Base-by-base conservation (phyloP, 2,113 vertebrate species). In the Tor tambroides region DNA sequence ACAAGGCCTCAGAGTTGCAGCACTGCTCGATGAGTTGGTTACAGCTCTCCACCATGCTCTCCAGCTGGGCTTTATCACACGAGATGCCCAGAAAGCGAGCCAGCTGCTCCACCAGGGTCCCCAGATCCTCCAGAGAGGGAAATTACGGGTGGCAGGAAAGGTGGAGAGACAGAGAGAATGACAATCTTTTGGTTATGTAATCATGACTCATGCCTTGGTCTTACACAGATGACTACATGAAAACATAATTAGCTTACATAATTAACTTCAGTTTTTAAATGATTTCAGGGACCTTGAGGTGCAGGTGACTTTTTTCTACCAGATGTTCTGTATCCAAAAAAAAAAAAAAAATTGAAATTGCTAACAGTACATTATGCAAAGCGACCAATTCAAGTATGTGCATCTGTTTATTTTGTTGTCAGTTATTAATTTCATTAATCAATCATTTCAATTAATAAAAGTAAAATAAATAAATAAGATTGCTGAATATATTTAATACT, bases 21-120 rank as follows among this genome's bases (percentile, higher is more conserved):
- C 98, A 98, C 91, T 99, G 98, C 89, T 99, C 98, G 1, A 99
- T 96, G 74, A 99, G 97, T 85, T 99, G 98, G 91, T 97, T 97
- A 91, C 98, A 99, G 92, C 96, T 97, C 89, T 99, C 98, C 49
- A 94, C 95, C 95, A 98, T 94, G 65, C 94, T 90, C 91, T 99
- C 98, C 94, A 98, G 85, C 95, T 99, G 98, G 61, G 95, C 94
- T 92, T 98, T 99, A 92, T 99, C 98, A n/a, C 96, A 99, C 4
- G 97, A 94, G 85, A 98, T 96, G 3, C 97, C 97, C 84, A 99
- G 95, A 91, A 99, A 99, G 6, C 96, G 93, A 46, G 97, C 95
- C 90, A 99, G 90, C 89, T 97, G 96, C 89, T 96, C 96, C 90
- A 99, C 97, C 94, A 98, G 92, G 0, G 94, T 96, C 41, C 95